Evolutionary conservation across 2,888 invertebrate species (phyloP).

Genomic region (Caenorhabditis becei): DNA sequence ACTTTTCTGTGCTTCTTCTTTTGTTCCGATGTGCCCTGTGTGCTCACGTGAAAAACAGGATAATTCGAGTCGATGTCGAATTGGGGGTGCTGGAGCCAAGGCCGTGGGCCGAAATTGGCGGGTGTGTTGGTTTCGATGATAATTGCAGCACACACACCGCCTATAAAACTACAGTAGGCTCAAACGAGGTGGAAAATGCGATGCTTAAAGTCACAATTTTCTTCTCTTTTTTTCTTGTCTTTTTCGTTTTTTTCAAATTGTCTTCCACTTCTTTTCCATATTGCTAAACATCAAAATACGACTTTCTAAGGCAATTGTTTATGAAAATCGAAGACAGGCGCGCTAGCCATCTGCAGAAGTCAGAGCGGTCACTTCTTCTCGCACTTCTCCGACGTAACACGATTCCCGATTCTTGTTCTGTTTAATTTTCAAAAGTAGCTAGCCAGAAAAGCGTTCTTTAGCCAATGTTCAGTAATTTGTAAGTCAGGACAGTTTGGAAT

Average conservation of each 20-base stretch:
- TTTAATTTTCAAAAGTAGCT: neutral
- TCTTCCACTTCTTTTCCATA: constrained; percentile 20
- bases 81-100: no score
- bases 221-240: neutral
- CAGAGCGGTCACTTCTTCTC: constrained; percentile 17
- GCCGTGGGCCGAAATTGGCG: constrained; percentile 16
- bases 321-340: constrained; percentile 43
- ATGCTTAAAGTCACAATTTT: neutral
- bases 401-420: constrained; percentile 26
- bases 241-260: constrained; percentile 2
- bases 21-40: neutral
- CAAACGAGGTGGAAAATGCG: constrained; percentile 13
- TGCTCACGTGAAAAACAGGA: constrained; percentile 4
- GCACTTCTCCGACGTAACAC: constrained; percentile 30
- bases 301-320: constrained; percentile 30
- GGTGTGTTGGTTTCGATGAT: constrained; percentile 7
- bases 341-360: constrained; percentile 29
- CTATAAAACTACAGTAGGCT: constrained; percentile 47
- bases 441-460: constrained; percentile 9
- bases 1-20: constrained; percentile 22
- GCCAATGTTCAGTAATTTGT: constrained; percentile 5
- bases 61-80: neutral
- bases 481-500: constrained; percentile 36
- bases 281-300: constrained; percentile 51
- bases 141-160: neutral